Base-by-base conservation (phyloP, 2,113 vertebrate species). In the Saccopteryx leptura region DNA sequence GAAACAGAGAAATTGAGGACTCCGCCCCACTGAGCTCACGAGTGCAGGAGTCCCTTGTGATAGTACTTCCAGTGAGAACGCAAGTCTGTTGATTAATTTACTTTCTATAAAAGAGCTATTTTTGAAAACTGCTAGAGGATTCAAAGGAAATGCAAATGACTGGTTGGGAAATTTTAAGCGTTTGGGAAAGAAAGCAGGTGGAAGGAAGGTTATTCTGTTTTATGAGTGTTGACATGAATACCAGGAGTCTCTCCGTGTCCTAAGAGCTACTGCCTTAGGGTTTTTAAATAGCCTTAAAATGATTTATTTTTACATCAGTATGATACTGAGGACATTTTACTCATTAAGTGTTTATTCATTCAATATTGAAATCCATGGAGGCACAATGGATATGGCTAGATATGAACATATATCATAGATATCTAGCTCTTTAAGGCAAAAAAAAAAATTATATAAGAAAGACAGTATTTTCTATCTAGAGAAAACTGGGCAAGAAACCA, bases 131-230 rank as follows among this genome's bases (percentile, higher is more conserved):
- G 23, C 89, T 94, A 93, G 52, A 95, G 65, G 39, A 93, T 74
- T 97, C 82, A 94, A 96, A 75, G 19, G 31, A 93, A 94, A 96
- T 93, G 33, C 76, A 97, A 95, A 96, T 79, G 56, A 90, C 9
- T 52, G 7, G 4, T 28, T 81, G 39, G 65, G 76, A 90, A 78
- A 46, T 48, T 26, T 26, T 88, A 80, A 94, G 28, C 79, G 50
- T 8, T 21, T 46, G n/a, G 52, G 28, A 60, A 93, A 80, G 46
- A 89, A 81, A 82, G 76, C 76, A 95, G 19, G 92, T 81, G 24
- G 31, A 84, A 54, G 46, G 24, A 9, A 10, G 18, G 74, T 93
- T 85, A 65, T 83, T 81, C 85, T 92, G 28, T 82, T 95, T 93
- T 82, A 71, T 82, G 80, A 72, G 18, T 74, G 19, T 50, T 72